phyloP scores from a whole-genome alignment of 2,797 vertebrate species.

The Coluber constrictor region DNA sequence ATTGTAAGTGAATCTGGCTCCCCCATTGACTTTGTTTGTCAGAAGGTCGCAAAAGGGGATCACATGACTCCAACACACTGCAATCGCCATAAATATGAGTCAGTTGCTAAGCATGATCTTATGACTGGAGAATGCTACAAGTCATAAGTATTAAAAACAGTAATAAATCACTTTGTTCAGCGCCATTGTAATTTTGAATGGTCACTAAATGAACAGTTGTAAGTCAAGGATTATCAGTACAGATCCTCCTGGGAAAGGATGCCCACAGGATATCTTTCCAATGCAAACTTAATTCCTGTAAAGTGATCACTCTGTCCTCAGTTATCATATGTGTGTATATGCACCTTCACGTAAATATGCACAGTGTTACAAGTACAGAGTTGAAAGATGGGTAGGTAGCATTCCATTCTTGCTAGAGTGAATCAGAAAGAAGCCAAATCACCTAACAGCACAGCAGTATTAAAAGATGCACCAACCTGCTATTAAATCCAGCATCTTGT shows the following conservation, averaged over 20 bases:
- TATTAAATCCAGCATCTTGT: slow-evolving; percentile 84
- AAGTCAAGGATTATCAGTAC: too few relatives aligned
- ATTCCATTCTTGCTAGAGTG: neutral
- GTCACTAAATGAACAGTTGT: too few relatives aligned
- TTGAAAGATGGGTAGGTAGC: too few relatives aligned
- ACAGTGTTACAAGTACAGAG: neutral
- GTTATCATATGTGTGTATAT: neutral
- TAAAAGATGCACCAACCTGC: slow-evolving; percentile 91
- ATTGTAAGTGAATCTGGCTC: neutral
- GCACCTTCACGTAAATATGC: neutral
- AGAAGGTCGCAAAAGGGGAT: too few relatives aligned
- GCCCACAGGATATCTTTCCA: neutral
- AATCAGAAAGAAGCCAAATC: neutral
- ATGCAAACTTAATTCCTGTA: neutral
- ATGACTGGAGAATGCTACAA: too few relatives aligned
- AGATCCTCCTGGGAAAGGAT: neutral
- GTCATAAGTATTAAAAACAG: too few relatives aligned
- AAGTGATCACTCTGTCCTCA: neutral
- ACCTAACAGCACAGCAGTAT: slow-evolving; percentile 88
- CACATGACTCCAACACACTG: too few relatives aligned
- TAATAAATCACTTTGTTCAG: too few relatives aligned
- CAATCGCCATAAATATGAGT: too few relatives aligned
- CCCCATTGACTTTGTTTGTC: too few relatives aligned
- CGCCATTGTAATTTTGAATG: too few relatives aligned
- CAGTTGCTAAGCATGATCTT: too few relatives aligned